Base-by-base conservation (phyloP, 2,888 invertebrate genomes). In the Calliphora vomitoria region DNA sequence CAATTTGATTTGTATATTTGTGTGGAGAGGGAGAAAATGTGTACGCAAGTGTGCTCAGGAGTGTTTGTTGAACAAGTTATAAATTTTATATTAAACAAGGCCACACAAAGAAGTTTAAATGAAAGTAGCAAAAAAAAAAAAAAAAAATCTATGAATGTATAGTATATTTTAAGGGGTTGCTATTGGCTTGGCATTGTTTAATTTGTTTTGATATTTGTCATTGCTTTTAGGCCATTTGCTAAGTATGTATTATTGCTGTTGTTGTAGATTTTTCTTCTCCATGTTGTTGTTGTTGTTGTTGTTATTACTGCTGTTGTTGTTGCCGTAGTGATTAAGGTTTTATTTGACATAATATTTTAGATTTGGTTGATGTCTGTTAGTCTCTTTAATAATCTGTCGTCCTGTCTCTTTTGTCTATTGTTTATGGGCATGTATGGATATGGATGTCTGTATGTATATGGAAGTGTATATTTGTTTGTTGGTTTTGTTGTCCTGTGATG, bases 321-420 rank as follows among this genome's bases (percentile, higher is more conserved):
- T 81, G 84, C 69, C 80, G 47, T 84, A 68, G 79, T 78, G 55
- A 84, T 80, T 80, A 81, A 60, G 75, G 68, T 71, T 84, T 64
- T 71, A 84, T 69, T 84, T 85, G 85, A 81, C 75, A 85, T 55
- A 69, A 80, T 85, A 68, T 68, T 80, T 85, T 71, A 44, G 55
- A 55, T 69, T 44, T 78, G 44, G 15, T 74, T 72, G 66, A 41
- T 72, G 38, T 62, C 35, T 75, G 20, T 81, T 69, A 60, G 25
- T 75, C 13, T 81, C 38, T 74, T 44, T 76, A 64, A 62, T 38
- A 53, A 68, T 60, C 15, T 35, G 35, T 58, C 15, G 44, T 44
- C 31, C 18, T 68, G 44, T 74, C 78, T 68, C 11, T 78, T 78
- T 66, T 68, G 53, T 83, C 53, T 83, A 71, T 78, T 53, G 35